A percentile compares a stretch with the other conserved stretches of the same genome.
Conservation (phyloP, 2,888 invertebrate genomes). For the Erannis defoliaria region DNA sequence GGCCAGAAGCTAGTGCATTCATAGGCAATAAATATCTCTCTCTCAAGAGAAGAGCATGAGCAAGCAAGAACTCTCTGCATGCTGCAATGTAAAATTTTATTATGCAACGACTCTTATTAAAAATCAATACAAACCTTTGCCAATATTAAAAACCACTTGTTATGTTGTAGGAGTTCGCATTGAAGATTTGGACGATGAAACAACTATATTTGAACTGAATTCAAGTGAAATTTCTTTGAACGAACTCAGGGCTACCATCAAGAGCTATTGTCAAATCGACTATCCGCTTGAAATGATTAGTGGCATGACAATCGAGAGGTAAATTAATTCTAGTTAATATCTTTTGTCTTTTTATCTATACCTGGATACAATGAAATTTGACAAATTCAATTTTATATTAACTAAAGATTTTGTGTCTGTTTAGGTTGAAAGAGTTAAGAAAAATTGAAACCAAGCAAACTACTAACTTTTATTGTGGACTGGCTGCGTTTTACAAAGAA, state of each 20-base stretch:
- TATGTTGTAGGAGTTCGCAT: constrained; percentile 49
- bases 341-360: too few relatives aligned
- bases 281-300: constrained; percentile 50
- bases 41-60: too few relatives aligned
- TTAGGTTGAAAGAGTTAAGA: too few relatives aligned
- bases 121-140: constrained; percentile 8
- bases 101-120: not conserved
- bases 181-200: constrained; percentile 43
- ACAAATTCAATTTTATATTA: too few relatives aligned
- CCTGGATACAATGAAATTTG: not conserved
- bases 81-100: too few relatives aligned
- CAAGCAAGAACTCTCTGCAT: too few relatives aligned
- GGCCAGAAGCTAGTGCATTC: too few relatives aligned
- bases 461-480: too few relatives aligned
- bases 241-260: constrained; percentile 54
- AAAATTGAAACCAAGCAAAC: too few relatives aligned
- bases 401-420: too few relatives aligned
- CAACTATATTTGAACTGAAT: constrained; percentile 47
- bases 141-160: constrained; percentile 4
- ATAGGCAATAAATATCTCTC: too few relatives aligned
- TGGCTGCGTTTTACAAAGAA: too few relatives aligned
- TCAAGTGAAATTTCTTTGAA: constrained; percentile 52
- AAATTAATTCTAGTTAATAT: constrained; percentile 10
- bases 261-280: constrained; percentile 43
- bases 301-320: constrained; percentile 53